phyloP scores from a whole-genome alignment of 2,797 vertebrate species.

The Sardinella longiceps region DNA sequence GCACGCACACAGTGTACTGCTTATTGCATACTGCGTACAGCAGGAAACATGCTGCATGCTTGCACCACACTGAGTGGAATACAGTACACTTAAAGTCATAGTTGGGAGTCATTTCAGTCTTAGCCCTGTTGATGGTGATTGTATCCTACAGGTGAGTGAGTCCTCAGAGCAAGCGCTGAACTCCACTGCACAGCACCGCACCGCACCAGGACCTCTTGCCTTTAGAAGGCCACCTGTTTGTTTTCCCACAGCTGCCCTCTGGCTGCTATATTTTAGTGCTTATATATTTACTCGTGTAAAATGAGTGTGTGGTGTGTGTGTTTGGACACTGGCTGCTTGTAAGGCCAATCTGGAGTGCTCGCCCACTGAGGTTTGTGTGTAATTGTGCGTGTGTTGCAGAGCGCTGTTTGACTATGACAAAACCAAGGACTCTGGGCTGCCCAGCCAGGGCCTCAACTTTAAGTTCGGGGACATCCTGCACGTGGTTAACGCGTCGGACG shows the following conservation, averaged over 20 bases:
- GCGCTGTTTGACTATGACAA: conserved; percentile 97
- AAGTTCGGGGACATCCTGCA: conserved; percentile 95
- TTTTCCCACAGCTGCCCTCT: background rate
- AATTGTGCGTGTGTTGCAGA: conserved; percentile 65
- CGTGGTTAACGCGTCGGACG: conserved; percentile 96
- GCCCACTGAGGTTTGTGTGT: background rate
- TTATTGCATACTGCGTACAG: background rate
- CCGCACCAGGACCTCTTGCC: background rate
- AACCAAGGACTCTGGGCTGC: conserved; percentile 93
- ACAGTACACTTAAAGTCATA: background rate
- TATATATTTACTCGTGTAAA: no score
- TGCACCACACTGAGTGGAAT: background rate
- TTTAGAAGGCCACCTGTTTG: background rate
- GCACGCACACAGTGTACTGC: background rate
- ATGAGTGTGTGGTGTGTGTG: background rate
- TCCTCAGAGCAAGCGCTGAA: no score
- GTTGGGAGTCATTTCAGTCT: no score
- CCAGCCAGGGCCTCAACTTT: conserved; percentile 94
- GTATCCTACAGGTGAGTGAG: no score
- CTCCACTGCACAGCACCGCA: no score
- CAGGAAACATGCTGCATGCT: no score
- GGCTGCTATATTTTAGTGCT: background rate
- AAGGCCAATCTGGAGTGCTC: background rate
- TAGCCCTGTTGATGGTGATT: no score
- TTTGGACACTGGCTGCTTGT: background rate